phyloP scores from a whole-genome alignment of 2,113 vertebrate species.

The Hydropotes inermis region DNA sequence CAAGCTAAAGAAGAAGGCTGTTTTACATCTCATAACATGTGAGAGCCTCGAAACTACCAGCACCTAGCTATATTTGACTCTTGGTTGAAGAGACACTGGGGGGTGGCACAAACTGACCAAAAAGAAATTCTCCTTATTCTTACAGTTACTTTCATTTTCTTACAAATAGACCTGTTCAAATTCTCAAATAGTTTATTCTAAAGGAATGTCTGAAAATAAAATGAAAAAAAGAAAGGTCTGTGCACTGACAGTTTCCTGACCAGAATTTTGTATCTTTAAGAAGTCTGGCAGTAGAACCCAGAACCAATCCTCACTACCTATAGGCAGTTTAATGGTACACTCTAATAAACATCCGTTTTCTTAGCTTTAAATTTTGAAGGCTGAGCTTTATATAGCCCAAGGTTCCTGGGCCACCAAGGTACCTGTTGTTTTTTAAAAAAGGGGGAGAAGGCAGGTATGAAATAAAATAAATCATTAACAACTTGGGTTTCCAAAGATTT shows the following conservation, averaged over 20 bases:
- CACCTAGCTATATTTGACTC: neutral
- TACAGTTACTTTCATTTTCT: neutral
- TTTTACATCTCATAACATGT: neutral
- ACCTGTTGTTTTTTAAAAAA: neutral
- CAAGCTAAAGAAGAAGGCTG: neutral
- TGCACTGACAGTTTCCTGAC: neutral
- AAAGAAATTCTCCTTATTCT: neutral
- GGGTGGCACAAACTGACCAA: neutral
- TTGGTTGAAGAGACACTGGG: neutral
- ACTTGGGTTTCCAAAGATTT: constrained; percentile 30
- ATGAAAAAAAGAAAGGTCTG: neutral
- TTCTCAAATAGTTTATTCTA: neutral
- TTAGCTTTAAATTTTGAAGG: constrained; percentile 20
- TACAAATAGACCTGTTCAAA: neutral
- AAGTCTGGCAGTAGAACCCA: neutral
- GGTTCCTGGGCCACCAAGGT: neutral
- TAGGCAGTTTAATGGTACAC: neutral
- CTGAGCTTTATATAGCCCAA: neutral
- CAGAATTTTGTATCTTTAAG: neutral
- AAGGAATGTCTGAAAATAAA: neutral
- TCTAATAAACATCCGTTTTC: neutral
- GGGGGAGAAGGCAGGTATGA: neutral
- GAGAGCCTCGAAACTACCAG: neutral
- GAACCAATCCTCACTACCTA: neutral
- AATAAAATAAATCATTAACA: constrained; percentile 6